phyloP scores from a whole-genome alignment of 92 coral and sea anemone species.

The Palythoa caribaeorum region DNA sequence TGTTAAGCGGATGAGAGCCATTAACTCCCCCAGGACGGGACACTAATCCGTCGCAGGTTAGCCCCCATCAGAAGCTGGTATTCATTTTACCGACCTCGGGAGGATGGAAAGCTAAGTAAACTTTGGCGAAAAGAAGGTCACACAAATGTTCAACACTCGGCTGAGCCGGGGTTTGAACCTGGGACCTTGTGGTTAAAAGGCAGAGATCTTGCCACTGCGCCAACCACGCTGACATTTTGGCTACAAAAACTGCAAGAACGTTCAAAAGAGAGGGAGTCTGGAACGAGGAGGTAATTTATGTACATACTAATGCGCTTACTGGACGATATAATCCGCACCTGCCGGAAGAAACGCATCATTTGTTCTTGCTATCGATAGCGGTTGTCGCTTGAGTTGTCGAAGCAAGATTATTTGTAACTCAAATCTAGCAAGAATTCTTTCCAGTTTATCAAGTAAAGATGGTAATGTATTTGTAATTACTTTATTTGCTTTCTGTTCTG shows the following conservation, averaged over 20 bases:
- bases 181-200: too few species aligned
- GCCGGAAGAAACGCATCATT: slow-evolving; percentile 24
- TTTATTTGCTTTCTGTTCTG: background rate
- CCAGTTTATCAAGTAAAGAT: background rate
- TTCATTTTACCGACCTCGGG: too few species aligned
- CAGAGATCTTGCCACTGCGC: too few species aligned
- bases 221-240: too few species aligned
- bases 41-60: too few species aligned
- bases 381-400: slow-evolving; percentile 47
- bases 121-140: too few species aligned
- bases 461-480: slow-evolving; percentile 1
- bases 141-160: too few species aligned
- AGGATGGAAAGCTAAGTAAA: too few species aligned
- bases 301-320: background rate
- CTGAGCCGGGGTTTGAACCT: too few species aligned
- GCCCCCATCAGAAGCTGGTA: too few species aligned
- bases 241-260: background rate
- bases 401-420: slow-evolving; percentile 26
- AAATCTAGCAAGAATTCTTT: background rate
- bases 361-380: slow-evolving; percentile 47
- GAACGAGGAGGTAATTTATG: slow-evolving; percentile 6
- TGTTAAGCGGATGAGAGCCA: too few species aligned
- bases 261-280: background rate
- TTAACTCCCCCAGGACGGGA: too few species aligned
- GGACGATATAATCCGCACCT: slow-evolving; percentile 32